Evolutionary conservation across 1,140 invertebrate species (phyloP).

Genomic region (Paraescarpia echinospica): DNA sequence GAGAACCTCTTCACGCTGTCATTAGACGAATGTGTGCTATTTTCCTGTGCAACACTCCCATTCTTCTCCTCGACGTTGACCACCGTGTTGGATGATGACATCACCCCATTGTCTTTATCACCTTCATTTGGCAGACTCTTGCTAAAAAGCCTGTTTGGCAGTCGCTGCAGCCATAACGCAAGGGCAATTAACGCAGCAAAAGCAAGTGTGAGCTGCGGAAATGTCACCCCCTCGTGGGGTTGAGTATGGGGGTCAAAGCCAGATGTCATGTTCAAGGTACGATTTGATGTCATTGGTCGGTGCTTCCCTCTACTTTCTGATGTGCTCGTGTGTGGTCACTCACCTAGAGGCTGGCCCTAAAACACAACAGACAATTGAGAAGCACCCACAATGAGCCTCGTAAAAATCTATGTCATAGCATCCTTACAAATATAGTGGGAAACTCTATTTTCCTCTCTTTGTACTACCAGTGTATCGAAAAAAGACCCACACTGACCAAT

Average conservation of each 20-base stretch:
- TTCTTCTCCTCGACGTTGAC: not conserved
- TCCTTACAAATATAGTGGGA: no score
- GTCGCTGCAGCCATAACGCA: constrained; percentile 14
- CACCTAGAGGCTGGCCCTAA: not conserved
- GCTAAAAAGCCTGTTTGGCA: not conserved
- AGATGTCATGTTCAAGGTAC: not conserved
- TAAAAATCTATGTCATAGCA: no score
- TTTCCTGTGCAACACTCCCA: not conserved
- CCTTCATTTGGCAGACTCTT: not conserved
- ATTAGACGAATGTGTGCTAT: not conserved
- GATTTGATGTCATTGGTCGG: not conserved
- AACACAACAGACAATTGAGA: not conserved
- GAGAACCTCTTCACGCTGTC: constrained; percentile 11
- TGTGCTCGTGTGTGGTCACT: not conserved
- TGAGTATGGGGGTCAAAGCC: constrained; percentile 32
- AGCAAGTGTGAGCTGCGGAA: constrained; percentile 32
- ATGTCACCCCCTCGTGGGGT: constrained; percentile 35
- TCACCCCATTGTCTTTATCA: not conserved
- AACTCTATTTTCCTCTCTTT: no score
- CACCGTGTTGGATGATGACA: not conserved
- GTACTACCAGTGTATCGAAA: no score
- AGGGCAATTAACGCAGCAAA: constrained; percentile 5
- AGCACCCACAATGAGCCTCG: no score
- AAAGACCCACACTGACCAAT: no score
- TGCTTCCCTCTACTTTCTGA: not conserved